These are phyloP conservation scores for Ardeotis arabs DNA, from an alignment of 2,113 vertebrate genomes.

Conservation along the genomic window DNA sequence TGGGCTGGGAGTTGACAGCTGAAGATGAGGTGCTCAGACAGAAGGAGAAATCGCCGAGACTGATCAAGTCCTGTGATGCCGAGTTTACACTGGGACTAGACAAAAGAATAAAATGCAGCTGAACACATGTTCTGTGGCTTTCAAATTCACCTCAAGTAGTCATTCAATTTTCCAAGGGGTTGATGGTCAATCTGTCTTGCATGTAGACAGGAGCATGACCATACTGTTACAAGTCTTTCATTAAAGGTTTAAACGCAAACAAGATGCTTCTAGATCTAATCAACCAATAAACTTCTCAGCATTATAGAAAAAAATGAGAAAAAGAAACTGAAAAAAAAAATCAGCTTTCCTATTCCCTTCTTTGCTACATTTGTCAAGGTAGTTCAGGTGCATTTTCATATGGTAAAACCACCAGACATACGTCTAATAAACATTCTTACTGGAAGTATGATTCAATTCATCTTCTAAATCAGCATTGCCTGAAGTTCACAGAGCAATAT, in stretches of 20 bases:
- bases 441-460: neutral
- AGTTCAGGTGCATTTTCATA: neutral
- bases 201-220: neutral
- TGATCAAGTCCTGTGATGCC: neutral
- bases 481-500: neutral
- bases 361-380: neutral
- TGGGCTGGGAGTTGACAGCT: conserved; percentile 37
- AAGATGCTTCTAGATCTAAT: neutral
- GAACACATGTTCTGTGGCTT: neutral
- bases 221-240: neutral
- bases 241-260: neutral
- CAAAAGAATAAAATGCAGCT: neutral
- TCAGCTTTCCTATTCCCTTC: neutral
- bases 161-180: neutral
- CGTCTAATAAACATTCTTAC: neutral
- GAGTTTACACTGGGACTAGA: neutral
- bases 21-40: conserved; percentile 28
- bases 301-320: neutral
- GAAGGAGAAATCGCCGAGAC: conserved; percentile 22
- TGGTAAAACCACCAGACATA: neutral
- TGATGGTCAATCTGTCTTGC: neutral
- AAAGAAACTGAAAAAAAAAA: neutral
- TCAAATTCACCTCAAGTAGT: neutral
- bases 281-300: neutral
- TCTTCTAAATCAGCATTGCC: neutral